Base-by-base conservation (phyloP, 1,140 invertebrate genomes). In the Drosophila bocqueti region DNA sequence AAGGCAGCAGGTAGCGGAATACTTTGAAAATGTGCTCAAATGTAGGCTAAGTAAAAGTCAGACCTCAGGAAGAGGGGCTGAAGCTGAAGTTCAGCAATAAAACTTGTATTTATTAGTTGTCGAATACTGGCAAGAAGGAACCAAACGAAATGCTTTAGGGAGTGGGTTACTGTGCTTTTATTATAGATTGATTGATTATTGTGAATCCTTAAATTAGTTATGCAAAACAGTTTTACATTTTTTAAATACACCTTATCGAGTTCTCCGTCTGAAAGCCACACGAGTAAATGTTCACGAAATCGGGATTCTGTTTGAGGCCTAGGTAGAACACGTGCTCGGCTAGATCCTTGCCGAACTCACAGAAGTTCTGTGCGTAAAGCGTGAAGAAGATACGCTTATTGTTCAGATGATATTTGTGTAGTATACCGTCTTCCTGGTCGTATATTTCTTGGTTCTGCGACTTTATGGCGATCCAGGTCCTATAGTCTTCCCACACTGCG, bases 321-420 rank as follows among this genome's bases (percentile, higher is more conserved):
- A 92, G 45, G 43, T 79, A 92, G 59, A 92, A 92, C 3, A 92
- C 83, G 45, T 79, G 68, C 40, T 92, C 89, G 0, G 91, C 87
- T 43, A 92, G 52, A 16, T 92, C 89, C 58, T 90, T 90, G 21
- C 91, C 91, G 46, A 92, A 92, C 29, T 92, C 91, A 34, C 91
- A 92, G 46, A 92, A 92, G 43, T 92, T 92, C 43, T 92, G 91
- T 0, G 87, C 91, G 38, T 84, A 92, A 0, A 92, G 72, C 0
- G 89, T 92, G 29, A 92, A 92, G 38, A 92, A 92, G 3, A 92
- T 34, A 0, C 85, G 81, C 46, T 81, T 87, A 18, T 92, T 92
- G 63, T 72, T 81, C 36, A 92, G 58, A 16, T 91, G 63, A 34
- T 81, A 78, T 5, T 68, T 57, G 10, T 58, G 57, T 0, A 92